Conservation (phyloP, 2,797 vertebrate species). For the Macrochelys suwanniensis region DNA sequence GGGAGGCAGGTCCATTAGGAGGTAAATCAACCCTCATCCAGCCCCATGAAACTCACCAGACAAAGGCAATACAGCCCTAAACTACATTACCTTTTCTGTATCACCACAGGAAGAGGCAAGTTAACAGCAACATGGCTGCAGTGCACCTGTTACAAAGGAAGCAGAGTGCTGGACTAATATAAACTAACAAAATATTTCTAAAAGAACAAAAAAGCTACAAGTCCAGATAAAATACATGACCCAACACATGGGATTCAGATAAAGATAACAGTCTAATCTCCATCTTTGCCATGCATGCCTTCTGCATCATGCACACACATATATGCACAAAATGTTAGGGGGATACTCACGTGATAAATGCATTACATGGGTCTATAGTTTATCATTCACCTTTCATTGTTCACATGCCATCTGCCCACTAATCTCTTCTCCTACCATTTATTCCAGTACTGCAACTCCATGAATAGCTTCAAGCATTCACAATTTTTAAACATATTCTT, state of each 20-base stretch:
- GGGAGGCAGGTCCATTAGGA: neutral
- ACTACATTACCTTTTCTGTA: neutral
- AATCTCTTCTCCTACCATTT: neutral
- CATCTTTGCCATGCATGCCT: rapidly evolving
- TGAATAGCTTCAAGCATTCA: neutral
- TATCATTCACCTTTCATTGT: neutral
- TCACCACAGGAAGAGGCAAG: neutral
- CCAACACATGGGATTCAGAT: neutral
- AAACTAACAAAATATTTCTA: neutral
- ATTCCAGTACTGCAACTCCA: neutral
- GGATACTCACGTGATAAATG: neutral
- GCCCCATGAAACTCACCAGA: neutral
- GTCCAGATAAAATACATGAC: neutral
- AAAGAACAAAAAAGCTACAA: neutral
- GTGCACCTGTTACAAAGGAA: neutral
- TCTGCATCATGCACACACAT: no score
- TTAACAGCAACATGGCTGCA: neutral
- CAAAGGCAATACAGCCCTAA: rapidly evolving
- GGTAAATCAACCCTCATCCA: neutral
- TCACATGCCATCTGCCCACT: neutral
- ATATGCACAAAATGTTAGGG: neutral
- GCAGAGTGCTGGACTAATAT: neutral
- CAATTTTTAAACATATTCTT: no score
- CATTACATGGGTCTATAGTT: neutral
- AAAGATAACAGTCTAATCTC: neutral